Evolutionary conservation across 1,140 invertebrate species (phyloP), one percentile per base, ranked within the genome.

Genomic region (Philotrypesis tridentata): DNA sequence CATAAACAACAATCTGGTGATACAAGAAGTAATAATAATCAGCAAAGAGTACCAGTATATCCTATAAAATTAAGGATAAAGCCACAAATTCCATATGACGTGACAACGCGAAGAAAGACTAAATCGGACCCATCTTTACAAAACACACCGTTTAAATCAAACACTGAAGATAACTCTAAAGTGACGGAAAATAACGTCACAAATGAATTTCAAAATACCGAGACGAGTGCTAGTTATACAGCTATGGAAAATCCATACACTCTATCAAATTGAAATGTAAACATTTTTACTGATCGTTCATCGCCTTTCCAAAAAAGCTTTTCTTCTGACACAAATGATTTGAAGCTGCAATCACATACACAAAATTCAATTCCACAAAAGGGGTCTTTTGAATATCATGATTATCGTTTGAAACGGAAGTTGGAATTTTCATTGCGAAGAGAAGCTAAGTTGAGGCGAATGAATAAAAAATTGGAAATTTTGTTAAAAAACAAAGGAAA

Each of bases 391-490:
- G n/a, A 4, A 23, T 4, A 65, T 12, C 8, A 3, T 4, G 25
- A 9, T 65, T 65, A 5, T 65, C 2, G 25, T 9, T 65, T 65
- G 12, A 1, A 65, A 65, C 12, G 21, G 25, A 2, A 27, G 63
- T 65, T 65, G 63, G 11, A 65, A 65, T 25, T 6, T 65, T 2
- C 63, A 5, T 65, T 12, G 63, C n/a, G 63, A 65, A 2, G n/a
- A 65, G 63, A 65, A 65, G 63, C 63, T 25, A 65, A 23, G 7
- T 65, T 65, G n/a, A 65, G 63, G n/a, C 63, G 63, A 25, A 65
- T 12, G 12, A 65, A 65, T 65, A 25, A 5, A 65, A 65, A 65
- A 65, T 65, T 65, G 12, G 12, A 23, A 65, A 65, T 6, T 11
- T 9, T 25, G 2, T 25, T 29, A 27, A 4, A 65, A 25, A 23